phyloP scores from a whole-genome alignment of 2,797 vertebrate genomes.

The Meda fulgida region DNA sequence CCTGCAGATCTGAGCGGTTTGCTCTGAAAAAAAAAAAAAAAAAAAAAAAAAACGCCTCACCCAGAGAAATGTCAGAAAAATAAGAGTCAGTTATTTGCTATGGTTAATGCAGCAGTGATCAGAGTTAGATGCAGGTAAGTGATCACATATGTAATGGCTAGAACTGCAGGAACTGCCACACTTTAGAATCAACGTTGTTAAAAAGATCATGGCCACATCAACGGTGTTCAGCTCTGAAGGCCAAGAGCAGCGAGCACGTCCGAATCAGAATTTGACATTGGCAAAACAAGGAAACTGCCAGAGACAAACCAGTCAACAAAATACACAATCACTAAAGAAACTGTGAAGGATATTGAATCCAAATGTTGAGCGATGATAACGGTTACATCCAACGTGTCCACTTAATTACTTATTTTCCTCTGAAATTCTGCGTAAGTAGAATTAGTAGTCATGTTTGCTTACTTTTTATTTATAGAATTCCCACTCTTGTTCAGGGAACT shows the following conservation, averaged over 20 bases:
- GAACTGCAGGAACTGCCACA: not conserved
- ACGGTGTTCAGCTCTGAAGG: not conserved
- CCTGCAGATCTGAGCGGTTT: not conserved
- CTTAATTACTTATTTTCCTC: not conserved
- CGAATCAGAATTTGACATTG: not conserved
- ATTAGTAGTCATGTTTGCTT: not conserved
- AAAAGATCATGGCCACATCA: not conserved
- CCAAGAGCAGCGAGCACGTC: not conserved
- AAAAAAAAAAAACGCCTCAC: not conserved
- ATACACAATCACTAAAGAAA: not conserved
- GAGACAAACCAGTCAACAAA: not conserved
- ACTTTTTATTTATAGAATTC: not conserved
- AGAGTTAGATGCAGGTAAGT: not conserved
- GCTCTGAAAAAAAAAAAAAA: not conserved
- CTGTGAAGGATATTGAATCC: not conserved
- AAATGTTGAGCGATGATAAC: not conserved
- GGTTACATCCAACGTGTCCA: not conserved
- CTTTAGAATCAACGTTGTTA: conserved; percentile 3
- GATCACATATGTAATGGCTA: not conserved
- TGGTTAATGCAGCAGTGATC: not conserved
- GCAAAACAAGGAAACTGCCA: not conserved
- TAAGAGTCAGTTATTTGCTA: not conserved
- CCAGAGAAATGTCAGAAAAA: conserved; percentile 12
- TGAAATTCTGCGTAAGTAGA: not conserved
- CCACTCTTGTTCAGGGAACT: too few species aligned